Conservation (phyloP, 2,888 invertebrate genomes). For the Homarus gammarus region DNA sequence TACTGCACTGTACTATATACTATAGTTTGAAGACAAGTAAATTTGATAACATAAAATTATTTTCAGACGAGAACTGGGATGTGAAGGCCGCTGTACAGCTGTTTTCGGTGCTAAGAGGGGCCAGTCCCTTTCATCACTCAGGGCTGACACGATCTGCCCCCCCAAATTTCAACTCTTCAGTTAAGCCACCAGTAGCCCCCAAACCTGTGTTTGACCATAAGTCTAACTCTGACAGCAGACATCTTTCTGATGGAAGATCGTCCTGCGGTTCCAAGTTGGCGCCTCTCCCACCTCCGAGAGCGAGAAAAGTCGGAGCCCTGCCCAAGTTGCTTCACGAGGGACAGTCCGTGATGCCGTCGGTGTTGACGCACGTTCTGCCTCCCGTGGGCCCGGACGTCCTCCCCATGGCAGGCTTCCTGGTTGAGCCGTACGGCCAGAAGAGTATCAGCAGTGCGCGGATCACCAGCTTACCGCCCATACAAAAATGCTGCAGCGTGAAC, state of each 20-base stretch:
- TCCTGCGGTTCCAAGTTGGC: slow-evolving; percentile 50
- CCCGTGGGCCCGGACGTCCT: slow-evolving; percentile 51
- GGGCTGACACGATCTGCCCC: slow-evolving; percentile 56
- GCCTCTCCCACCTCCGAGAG: slow-evolving; percentile 59
- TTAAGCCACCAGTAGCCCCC: slow-evolving; percentile 65
- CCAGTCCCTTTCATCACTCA: slow-evolving; percentile 65
- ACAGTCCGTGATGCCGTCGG: slow-evolving; percentile 24
- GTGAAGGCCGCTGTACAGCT: slow-evolving; percentile 59
- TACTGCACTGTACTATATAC: no score
- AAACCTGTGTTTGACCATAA: slow-evolving; percentile 63
- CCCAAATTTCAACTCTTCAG: slow-evolving; percentile 40
- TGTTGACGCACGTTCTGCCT: slow-evolving; percentile 18
- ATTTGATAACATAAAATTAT: neutral
- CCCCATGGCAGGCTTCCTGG: slow-evolving; percentile 35
- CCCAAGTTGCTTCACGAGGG: slow-evolving; percentile 47
- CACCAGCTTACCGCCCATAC: slow-evolving; percentile 57
- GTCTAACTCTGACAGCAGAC: slow-evolving; percentile 45
- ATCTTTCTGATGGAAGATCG: slow-evolving; percentile 40
- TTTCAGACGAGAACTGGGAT: slow-evolving; percentile 69
- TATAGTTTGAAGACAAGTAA: no score
- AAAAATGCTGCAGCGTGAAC: slow-evolving; percentile 29
- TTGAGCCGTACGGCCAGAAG: slow-evolving; percentile 52
- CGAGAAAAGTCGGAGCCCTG: slow-evolving; percentile 51
- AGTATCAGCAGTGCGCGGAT: slow-evolving; percentile 5
- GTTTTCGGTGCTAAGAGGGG: slow-evolving; percentile 61